A percentile compares a stretch with the other conserved stretches of the same genome.
phyloP scores from a whole-genome alignment of 2,113 vertebrate genomes.

The Desmodus rotundus region DNA sequence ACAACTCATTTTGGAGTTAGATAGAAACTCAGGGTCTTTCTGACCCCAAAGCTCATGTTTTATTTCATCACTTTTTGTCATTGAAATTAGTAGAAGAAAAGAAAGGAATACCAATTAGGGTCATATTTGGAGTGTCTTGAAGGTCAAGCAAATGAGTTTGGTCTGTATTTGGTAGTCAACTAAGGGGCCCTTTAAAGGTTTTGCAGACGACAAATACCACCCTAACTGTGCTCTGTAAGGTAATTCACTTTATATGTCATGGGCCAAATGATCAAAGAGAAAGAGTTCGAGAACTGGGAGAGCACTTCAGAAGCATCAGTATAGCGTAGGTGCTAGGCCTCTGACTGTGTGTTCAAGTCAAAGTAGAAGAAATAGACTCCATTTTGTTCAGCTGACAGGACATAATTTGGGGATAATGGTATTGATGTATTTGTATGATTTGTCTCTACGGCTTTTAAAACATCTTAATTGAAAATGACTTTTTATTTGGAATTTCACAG shows the following conservation, averaged over 20 bases:
- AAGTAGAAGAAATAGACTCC: neutral
- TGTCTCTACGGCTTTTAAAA: neutral
- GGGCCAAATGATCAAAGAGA: neutral
- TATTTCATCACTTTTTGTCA: neutral
- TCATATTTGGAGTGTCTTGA: neutral
- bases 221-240: neutral
- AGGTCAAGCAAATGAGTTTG: neutral
- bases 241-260: neutral
- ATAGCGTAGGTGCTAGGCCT: too few relatives aligned
- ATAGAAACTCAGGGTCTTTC: neutral
- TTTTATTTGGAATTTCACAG: neutral
- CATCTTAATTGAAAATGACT: neutral
- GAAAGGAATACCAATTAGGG: neutral
- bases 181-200: neutral
- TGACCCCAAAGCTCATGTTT: neutral
- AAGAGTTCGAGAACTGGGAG: neutral
- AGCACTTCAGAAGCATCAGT: neutral
- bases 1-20: neutral
- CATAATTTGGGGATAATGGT: neutral
- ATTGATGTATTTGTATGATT: neutral
- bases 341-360: neutral
- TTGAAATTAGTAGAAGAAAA: neutral
- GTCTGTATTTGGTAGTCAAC: neutral
- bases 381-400: neutral
- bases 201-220: neutral